A percentile compares a stretch with the other conserved stretches of the same genome.
Evolutionary conservation across 2,113 vertebrate species (phyloP).

Genomic region (Holacanthus passer): DNA sequence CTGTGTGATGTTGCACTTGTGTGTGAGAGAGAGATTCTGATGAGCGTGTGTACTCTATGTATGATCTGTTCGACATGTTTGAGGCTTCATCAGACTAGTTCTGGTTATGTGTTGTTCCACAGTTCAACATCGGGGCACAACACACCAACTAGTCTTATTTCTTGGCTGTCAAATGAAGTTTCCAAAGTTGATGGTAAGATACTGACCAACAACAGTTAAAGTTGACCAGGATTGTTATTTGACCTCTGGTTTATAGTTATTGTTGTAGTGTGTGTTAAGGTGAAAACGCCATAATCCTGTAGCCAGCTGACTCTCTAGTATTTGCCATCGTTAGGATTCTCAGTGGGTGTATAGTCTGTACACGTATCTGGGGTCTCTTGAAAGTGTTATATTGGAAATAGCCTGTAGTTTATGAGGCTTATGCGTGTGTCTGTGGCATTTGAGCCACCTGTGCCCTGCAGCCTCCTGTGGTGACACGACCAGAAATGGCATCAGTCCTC

Average conservation of each 20-base stretch:
- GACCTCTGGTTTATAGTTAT: no score
- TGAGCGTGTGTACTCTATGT: background rate
- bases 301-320: background rate
- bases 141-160: no score
- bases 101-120: background rate
- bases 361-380: background rate
- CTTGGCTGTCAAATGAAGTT: no score
- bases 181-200: no score
- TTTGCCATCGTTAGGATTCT: background rate
- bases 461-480: slow-evolving; percentile 36
- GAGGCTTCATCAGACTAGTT: background rate
- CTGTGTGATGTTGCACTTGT: background rate
- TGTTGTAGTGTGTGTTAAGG: background rate
- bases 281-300: background rate
- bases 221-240: no score
- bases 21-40: background rate
- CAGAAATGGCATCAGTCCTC: slow-evolving; percentile 43
- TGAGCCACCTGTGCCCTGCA: slow-evolving; percentile 51
- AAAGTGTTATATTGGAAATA: background rate
- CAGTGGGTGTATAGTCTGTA: background rate
- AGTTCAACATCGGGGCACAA: no score
- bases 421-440: slow-evolving; percentile 36
- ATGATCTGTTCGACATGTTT: background rate
- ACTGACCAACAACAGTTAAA: no score
- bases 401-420: background rate